phyloP scores from a whole-genome alignment of 2,888 invertebrate genomes.

The Plutella xylostella region DNA sequence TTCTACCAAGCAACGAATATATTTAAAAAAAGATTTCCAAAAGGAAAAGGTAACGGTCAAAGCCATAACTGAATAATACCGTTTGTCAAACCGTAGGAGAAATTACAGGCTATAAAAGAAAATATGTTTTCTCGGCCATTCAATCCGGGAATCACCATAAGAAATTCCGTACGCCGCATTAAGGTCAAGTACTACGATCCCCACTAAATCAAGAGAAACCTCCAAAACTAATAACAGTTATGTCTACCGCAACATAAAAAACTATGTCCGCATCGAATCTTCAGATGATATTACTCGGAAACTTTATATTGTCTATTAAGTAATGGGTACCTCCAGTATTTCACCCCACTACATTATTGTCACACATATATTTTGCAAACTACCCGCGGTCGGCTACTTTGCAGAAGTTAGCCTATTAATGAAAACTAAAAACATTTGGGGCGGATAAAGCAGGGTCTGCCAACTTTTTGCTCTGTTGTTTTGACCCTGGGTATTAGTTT shows the following conservation, averaged over 20 bases:
- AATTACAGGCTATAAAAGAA: too few relatives aligned
- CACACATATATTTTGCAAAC: constrained; percentile 12
- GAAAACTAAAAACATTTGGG: constrained; percentile 13
- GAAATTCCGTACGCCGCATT: too few relatives aligned
- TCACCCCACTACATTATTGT: constrained; percentile 31
- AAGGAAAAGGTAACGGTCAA: too few relatives aligned
- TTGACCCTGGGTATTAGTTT: constrained; percentile 1
- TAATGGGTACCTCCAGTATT: constrained; percentile 45
- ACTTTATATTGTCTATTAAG: constrained; percentile 49
- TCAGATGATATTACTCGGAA: constrained; percentile 48
- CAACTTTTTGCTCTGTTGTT: constrained; percentile 3
- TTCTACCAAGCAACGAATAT: too few relatives aligned
- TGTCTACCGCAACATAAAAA: constrained; percentile 26
- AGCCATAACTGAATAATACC: too few relatives aligned
- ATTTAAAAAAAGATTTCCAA: too few relatives aligned
- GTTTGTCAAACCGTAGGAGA: too few relatives aligned
- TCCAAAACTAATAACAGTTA: constrained; percentile 28
- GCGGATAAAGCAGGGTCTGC: constrained; percentile 1
- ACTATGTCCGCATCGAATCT: constrained; percentile 15
- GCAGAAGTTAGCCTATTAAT: constrained; percentile 12
- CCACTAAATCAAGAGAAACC: constrained; percentile 25
- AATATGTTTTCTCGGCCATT: too few relatives aligned
- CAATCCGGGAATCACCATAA: too few relatives aligned
- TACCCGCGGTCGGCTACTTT: constrained; percentile 7
- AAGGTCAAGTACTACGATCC: constrained; percentile 25